Base-by-base conservation (phyloP, 2,113 vertebrate species). In the Tragelaphus buxtoni region DNA sequence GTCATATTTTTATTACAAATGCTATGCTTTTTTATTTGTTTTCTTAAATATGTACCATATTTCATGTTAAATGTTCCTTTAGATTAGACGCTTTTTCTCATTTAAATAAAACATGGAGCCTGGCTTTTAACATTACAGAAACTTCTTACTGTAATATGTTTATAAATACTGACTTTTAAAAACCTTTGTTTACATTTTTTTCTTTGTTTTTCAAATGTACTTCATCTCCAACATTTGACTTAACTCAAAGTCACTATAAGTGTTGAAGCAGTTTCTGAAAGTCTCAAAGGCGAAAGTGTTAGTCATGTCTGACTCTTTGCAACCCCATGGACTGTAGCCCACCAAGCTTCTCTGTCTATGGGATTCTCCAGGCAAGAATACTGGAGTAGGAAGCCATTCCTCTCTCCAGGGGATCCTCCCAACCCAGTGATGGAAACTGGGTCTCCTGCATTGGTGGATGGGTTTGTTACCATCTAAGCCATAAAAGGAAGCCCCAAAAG, bases 191-290 rank as follows among this genome's bases (percentile, higher is more conserved):
- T 90, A 32, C 5, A 45, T 74, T n/a, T 80, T 49, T 77, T 81
- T 76, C 12, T 87, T 80, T 69, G 26, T 83, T 83, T 91, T 80
- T 88, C 69, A 65, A 92, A 63, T 63, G 80, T 77, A 84, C 89
- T 96, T 74, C 55, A 85, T 91, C 61, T 74, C 32, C 11, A 91
- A 42, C 22, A 89, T 35, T 90, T 86, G 53, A 90, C 18, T 93
- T 63, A 88, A 86, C 14, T 91, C 49, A 35, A 94, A 96, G 22
- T 74, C 39, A 32, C 49, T 76, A 20, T 55, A 81, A 39, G 84
- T 77, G 61, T 28, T 56, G 69, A 85, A 85, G 9, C 60, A 30
- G 8, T 82, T 28, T n/a, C n/a, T 82, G 17, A 61, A 83, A 88
- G 18, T 42, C 11, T 79, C 35, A 42, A 42, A 74, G 42, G 20